phyloP scores from a whole-genome alignment of 2,113 vertebrate species.

The Stercorarius parasiticus region DNA sequence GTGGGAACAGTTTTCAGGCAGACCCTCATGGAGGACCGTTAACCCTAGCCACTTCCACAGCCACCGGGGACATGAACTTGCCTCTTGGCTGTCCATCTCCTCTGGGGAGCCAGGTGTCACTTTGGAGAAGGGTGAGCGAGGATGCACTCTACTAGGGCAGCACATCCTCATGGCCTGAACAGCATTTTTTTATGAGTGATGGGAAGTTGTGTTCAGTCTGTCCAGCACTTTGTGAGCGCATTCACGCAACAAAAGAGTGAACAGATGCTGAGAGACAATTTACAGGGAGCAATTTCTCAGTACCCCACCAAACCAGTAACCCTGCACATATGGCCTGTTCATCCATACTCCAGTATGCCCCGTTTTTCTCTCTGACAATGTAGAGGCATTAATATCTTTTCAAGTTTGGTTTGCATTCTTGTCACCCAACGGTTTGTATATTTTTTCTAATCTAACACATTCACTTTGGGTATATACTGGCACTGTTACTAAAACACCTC shows the following conservation, averaged over 20 bases:
- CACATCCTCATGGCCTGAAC: neutral
- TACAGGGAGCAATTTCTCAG: neutral
- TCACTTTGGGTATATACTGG: neutral
- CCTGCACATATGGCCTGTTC: neutral
- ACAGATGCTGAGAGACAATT: neutral
- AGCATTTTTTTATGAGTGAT: neutral
- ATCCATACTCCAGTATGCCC: neutral
- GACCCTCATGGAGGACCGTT: neutral
- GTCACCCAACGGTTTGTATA: neutral
- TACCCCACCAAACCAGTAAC: neutral
- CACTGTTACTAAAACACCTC: neutral
- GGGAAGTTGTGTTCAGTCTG: neutral
- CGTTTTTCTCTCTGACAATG: neutral
- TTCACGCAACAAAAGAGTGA: neutral
- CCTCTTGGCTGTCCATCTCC: neutral
- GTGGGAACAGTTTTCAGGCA: neutral
- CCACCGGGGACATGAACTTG: neutral
- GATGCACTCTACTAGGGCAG: neutral
- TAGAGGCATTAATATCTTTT: neutral
- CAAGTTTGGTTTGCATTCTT: neutral
- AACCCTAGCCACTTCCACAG: neutral
- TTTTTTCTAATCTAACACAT: neutral
- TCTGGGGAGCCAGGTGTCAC: rapidly evolving
- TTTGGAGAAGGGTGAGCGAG: neutral
- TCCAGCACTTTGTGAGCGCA: neutral